Conservation (phyloP, 2,888 invertebrate genomes). For the Sympetrum striolatum region DNA sequence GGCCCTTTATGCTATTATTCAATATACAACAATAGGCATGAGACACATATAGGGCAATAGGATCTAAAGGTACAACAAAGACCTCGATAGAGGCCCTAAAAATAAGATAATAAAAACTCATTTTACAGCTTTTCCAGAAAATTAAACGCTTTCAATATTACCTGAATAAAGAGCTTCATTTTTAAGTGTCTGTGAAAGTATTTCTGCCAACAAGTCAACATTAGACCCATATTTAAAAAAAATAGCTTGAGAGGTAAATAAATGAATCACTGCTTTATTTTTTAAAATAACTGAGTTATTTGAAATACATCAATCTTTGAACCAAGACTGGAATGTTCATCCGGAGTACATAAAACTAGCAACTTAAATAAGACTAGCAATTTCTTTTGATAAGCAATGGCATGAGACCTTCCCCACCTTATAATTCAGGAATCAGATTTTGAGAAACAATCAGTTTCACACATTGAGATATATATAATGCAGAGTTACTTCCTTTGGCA, state of each 20-base stretch:
- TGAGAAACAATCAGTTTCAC: not conserved
- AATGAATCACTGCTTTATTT: not conserved
- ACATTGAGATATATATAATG: not conserved
- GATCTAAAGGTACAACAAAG: not conserved
- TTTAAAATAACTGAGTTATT: not conserved
- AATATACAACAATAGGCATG: not conserved
- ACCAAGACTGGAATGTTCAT: not conserved
- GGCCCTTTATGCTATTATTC: not conserved
- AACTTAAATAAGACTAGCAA: not conserved
- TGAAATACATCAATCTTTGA: not conserved
- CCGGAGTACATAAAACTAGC: not conserved
- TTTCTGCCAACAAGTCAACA: not conserved
- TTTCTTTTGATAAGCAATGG: not conserved
- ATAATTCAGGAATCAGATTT: not conserved
- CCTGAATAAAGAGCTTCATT: not conserved
- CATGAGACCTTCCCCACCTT: not conserved
- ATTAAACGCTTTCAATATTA: not conserved
- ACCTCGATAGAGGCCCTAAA: not conserved
- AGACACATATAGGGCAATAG: not conserved
- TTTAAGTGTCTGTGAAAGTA: not conserved
- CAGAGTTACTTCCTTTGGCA: slow-evolving; percentile 4
- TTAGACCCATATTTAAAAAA: not conserved
- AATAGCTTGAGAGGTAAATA: not conserved
- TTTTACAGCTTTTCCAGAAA: too few relatives aligned
- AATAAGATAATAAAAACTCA: not conserved